Evolutionary conservation across 2,113 vertebrate species (phyloP), one percentile per base, ranked within the genome.

Genomic region (Hemiprocne comata): DNA sequence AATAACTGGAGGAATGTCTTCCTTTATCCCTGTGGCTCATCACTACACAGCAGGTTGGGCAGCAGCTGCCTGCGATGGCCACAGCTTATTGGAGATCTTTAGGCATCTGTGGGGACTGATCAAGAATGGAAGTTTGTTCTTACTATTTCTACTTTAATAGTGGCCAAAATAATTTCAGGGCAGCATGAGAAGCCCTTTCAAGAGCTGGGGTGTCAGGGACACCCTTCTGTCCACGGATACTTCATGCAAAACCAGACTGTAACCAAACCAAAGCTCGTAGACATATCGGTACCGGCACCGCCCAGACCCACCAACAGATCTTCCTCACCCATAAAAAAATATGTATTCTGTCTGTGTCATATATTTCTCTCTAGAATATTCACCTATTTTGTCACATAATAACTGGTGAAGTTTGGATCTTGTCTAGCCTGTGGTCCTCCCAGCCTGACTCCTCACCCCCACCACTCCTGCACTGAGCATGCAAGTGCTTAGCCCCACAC

Each of bases 281-380:
- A 46, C n/a, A 20, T 24, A 2, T 7, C 1, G 40, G 51, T 9
- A 26, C 33, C 1, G 0, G n/a, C 38, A 40, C n/a, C 1, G 4
- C 26, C 34, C 82, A 55, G 53, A 34, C 25, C 15, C 78, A 33
- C 4, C 20, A 20, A 2, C 53, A 11, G 40, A 13, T 17, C 44
- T 31, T 57, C 55, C 20, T 24, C 40, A 24, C 60, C 66, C n/a
- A 3, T 15, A 7, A 6, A 9, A 3, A 24, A 55, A 28, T 46
- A 46, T 15, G 15, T 46, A 51, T 50, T n/a, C n/a, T n/a, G n/a
- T n/a, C n/a, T n/a, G n/a, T n/a, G n/a, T n/a, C n/a, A n/a, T n/a
- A 42, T 54, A 72, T 38, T 53, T 71, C 33, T 34, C 23, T 50
- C 34, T 23, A 50, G 34, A 38, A 26, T 28, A 44, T 36, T 40